These are phyloP conservation scores for Tinea trinotella DNA, from an alignment of 2,888 invertebrate genomes.

Conservation along the genomic window DNA sequence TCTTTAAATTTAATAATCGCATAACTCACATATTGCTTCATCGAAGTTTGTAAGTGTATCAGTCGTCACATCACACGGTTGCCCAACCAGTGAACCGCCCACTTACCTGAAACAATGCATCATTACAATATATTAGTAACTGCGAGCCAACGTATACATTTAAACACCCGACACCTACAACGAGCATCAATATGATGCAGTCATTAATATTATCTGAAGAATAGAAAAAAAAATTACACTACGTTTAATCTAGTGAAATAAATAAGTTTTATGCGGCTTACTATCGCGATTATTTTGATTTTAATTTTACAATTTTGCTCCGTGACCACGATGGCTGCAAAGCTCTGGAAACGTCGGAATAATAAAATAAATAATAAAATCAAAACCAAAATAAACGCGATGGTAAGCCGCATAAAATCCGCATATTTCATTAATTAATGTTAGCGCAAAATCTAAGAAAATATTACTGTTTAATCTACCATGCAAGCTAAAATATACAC, in stretches of 20 bases:
- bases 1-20: conserved; percentile 41
- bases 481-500: too few species aligned
- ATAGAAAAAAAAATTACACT: neutral
- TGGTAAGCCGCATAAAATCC: too few species aligned
- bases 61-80: conserved; percentile 41
- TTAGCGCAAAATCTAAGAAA: too few species aligned
- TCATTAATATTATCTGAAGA: conserved; percentile 6
- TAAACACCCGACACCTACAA: conserved; percentile 40
- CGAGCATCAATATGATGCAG: conserved; percentile 17
- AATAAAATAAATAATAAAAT: too few species aligned
- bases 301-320: too few species aligned
- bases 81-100: conserved; percentile 45
- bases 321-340: too few species aligned
- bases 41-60: conserved; percentile 41
- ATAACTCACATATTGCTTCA: conserved; percentile 54
- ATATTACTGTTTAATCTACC: too few species aligned
- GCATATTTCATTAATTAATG: too few species aligned
- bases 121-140: conserved; percentile 65
- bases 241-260: conserved; percentile 2
- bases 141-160: conserved; percentile 41
- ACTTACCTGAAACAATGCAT: conserved; percentile 71
- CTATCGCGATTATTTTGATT: too few species aligned
- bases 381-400: too few species aligned
- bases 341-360: too few species aligned
- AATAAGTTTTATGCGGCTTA: too few species aligned